These are phyloP conservation scores for fruit fly (Drosophila melanogaster) DNA, from an alignment of 1,140 invertebrate genomes.

Conservation along the genomic window DNA sequence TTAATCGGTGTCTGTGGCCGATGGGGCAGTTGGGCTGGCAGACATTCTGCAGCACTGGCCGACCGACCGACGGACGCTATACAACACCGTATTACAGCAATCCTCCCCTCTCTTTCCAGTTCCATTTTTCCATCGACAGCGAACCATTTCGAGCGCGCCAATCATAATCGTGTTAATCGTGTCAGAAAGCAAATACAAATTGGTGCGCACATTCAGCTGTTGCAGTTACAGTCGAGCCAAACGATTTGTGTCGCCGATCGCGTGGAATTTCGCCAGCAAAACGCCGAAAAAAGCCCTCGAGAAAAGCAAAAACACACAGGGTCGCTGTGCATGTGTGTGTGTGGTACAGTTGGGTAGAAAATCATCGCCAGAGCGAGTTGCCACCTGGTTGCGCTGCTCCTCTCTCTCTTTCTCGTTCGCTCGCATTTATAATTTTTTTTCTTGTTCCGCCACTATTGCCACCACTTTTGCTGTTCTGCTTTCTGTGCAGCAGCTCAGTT, in stretches of 20 bases:
- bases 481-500: not conserved
- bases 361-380: constrained; percentile 70
- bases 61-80: not conserved
- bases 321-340: constrained; percentile 63
- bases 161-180: constrained; percentile 9
- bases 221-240: not conserved
- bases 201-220: not conserved
- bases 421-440: too few relatives aligned
- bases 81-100: not conserved
- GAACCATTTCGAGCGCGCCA: constrained; percentile 52
- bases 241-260: not conserved
- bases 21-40: not conserved
- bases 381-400: constrained; percentile 23
- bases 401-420: not conserved
- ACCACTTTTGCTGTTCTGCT: constrained; percentile 34
- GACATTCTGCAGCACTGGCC: not conserved
- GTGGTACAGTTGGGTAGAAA: constrained; percentile 82
- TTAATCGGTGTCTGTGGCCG: not conserved
- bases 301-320: constrained; percentile 25
- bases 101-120: constrained; percentile 37
- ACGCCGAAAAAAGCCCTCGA: constrained; percentile 1
- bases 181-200: not conserved
- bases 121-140: constrained; percentile 55
- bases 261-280: constrained; percentile 2
- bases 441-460: constrained; percentile 18